phyloP scores from a whole-genome alignment of 1,140 invertebrate genomes.

The Drosophila quadrilineata region DNA sequence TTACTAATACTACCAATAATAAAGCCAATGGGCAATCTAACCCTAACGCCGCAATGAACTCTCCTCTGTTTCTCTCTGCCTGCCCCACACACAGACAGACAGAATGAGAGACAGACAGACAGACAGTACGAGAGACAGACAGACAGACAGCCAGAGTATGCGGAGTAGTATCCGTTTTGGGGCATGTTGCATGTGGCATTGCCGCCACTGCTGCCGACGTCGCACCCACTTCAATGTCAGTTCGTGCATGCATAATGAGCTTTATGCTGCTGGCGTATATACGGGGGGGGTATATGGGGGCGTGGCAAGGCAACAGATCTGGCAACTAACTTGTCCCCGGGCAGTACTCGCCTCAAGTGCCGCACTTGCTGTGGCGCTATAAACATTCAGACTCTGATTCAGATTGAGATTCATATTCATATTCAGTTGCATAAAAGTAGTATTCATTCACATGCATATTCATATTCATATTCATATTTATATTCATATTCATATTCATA shows the following conservation, averaged over 20 bases:
- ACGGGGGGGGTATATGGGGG: too few relatives aligned
- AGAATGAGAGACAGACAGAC: too few relatives aligned
- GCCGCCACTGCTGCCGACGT: slow-evolving; percentile 29
- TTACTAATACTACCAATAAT: slow-evolving; percentile 79
- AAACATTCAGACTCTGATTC: too few relatives aligned
- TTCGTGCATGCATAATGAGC: slow-evolving; percentile 75
- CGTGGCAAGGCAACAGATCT: slow-evolving; percentile 8
- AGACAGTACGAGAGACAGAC: background rate
- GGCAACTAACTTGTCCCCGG: slow-evolving; percentile 21
- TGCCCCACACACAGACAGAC: too few relatives aligned
- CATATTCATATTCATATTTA: too few relatives aligned
- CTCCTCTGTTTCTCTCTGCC: too few relatives aligned
- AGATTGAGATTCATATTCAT: too few relatives aligned
- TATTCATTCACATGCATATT: too few relatives aligned
- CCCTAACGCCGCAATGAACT: slow-evolving; percentile 48
- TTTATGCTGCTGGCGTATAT: too few relatives aligned
- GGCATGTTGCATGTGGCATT: background rate
- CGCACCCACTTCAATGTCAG: slow-evolving; percentile 74
- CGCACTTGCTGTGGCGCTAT: slow-evolving; percentile 40
- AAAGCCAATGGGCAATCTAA: slow-evolving; percentile 65
- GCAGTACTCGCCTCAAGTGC: slow-evolving; percentile 64
- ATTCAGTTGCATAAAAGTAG: too few relatives aligned
- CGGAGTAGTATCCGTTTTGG: too few relatives aligned
- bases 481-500: too few relatives aligned
- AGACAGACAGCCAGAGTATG: background rate